Conservation (phyloP, 2,888 invertebrate species). For the Drosophila kanekoi region DNA sequence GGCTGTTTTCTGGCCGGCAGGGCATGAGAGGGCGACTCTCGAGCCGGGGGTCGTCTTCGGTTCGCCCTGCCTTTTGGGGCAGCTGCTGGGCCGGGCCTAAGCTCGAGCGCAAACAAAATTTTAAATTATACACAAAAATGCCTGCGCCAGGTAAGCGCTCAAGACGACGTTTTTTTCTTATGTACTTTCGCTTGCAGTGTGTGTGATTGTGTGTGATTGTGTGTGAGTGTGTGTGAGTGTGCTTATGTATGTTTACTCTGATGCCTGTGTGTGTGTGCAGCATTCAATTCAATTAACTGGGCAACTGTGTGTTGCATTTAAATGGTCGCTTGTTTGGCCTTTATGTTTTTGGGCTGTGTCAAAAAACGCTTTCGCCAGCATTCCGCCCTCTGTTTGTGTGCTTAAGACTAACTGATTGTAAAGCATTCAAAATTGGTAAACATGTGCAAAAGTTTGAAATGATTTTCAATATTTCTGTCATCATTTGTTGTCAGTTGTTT, state of each 20-base stretch:
- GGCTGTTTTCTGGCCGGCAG: background rate
- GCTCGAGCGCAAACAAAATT: slow-evolving; percentile 71
- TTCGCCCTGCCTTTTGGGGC: slow-evolving; percentile 2
- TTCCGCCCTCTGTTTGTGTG: background rate
- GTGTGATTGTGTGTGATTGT: background rate
- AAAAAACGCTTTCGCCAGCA: background rate
- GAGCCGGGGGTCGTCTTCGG: slow-evolving; percentile 1
- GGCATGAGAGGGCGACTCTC: background rate
- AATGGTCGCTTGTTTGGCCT: slow-evolving; percentile 28
- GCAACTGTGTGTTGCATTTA: slow-evolving; percentile 55
- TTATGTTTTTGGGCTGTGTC: background rate
- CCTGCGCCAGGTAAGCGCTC: slow-evolving; percentile 55
- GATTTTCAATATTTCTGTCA: background rate
- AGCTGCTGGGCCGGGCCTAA: slow-evolving; percentile 45
- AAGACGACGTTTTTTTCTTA: slow-evolving; percentile 9
- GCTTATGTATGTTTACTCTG: slow-evolving; percentile 2
- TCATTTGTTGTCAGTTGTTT: background rate
- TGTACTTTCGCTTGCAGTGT: background rate
- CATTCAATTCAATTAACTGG: slow-evolving; percentile 64
- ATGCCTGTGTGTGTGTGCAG: slow-evolving; percentile 16
- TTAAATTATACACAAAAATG: slow-evolving; percentile 64
- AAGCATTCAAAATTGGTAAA: background rate
- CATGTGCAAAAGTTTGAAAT: background rate
- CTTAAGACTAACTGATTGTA: background rate
- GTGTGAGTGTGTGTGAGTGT: background rate